Conservation (phyloP, 2,113 vertebrate genomes). For the Anolis sagrei region DNA sequence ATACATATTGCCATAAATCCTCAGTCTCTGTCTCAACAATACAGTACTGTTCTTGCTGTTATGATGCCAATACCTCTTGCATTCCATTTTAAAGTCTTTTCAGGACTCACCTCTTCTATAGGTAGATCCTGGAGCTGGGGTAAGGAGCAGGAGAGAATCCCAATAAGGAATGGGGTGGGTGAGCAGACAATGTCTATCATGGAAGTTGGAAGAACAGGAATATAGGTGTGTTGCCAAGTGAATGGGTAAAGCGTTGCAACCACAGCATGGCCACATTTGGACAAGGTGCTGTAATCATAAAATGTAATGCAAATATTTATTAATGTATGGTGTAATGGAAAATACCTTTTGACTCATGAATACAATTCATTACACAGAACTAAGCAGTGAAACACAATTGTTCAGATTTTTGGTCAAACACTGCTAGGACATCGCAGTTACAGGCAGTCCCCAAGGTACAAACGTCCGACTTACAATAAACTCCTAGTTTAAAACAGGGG, state of each 20-base stretch:
- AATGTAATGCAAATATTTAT: constrained; percentile 54
- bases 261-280: constrained; percentile 91
- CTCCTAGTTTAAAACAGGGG: too few relatives aligned
- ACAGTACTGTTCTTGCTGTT: background rate
- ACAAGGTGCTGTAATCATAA: constrained; percentile 84
- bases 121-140: constrained; percentile 91
- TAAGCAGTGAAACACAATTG: background rate
- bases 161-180: constrained; percentile 95
- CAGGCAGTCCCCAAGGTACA: too few relatives aligned
- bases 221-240: constrained; percentile 98
- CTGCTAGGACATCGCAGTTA: background rate
- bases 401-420: background rate
- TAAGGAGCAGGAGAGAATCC: constrained; percentile 90
- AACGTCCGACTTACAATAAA: too few relatives aligned
- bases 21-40: background rate
- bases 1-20: constrained; percentile 6
- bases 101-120: constrained; percentile 89
- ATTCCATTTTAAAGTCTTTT: background rate
- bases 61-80: background rate
- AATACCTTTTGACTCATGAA: background rate
- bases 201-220: constrained; percentile 91
- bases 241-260: constrained; percentile 95
- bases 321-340: background rate
- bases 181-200: constrained; percentile 99
- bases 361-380: background rate